Evolutionary conservation across 2,797 vertebrate genomes (phyloP).

Genomic region (Myripristis jacobus): DNA sequence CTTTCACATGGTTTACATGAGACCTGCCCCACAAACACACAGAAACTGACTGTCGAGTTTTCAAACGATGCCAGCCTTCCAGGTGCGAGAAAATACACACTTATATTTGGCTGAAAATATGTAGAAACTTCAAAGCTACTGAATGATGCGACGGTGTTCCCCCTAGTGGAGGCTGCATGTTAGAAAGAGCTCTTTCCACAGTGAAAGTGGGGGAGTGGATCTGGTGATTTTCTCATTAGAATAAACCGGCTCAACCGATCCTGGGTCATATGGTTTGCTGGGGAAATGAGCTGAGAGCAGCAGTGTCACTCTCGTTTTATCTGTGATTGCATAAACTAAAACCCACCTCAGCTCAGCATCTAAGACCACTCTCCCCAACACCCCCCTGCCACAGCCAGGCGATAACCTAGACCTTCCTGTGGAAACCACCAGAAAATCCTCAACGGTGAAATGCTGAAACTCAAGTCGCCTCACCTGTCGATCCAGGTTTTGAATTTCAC

Average conservation of each 20-base stretch:
- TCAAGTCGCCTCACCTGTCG: slow-evolving; percentile 66
- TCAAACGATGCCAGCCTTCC: slow-evolving; percentile 37
- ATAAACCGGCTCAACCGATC: too few species aligned
- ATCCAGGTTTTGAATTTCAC: slow-evolving; percentile 65
- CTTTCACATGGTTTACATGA: slow-evolving; percentile 77
- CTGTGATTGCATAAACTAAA: neutral
- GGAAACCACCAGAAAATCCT: slow-evolving; percentile 84
- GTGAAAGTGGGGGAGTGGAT: too few species aligned
- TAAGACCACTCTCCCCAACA: neutral
- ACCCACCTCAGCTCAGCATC: slow-evolving; percentile 10
- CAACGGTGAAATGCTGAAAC: slow-evolving; percentile 54
- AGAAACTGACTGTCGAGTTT: slow-evolving; percentile 45
- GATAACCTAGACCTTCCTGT: slow-evolving; percentile 56
- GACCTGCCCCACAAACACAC: slow-evolving; percentile 45
- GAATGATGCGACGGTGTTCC: slow-evolving; percentile 32
- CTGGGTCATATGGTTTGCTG: too few species aligned
- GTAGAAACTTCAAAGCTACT: neutral
- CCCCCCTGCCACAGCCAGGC: slow-evolving; percentile 17
- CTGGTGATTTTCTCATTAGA: neutral
- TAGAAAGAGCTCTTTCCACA: neutral
- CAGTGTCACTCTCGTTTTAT: neutral
- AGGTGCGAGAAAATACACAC: slow-evolving; percentile 37
- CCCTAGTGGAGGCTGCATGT: slow-evolving; percentile 48
- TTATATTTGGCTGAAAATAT: slow-evolving; percentile 7
- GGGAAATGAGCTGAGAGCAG: neutral